phyloP scores from a whole-genome alignment of 2,888 invertebrate species.

The Adineta ricciae region DNA sequence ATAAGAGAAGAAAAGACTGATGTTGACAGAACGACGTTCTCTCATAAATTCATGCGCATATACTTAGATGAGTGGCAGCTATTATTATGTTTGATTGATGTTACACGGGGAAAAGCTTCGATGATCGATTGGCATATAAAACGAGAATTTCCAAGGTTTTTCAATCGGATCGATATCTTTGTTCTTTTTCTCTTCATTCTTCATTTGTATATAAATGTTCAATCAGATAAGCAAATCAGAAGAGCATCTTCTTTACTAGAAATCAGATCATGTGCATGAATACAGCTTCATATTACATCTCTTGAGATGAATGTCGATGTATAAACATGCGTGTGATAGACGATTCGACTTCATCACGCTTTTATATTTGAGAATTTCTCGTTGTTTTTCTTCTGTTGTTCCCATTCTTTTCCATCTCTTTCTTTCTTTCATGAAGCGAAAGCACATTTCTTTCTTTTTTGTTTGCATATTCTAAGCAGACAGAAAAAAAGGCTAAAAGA shows the following conservation, averaged over 20 bases:
- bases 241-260: neutral
- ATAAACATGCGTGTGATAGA: neutral
- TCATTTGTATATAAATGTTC: neutral
- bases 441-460: neutral
- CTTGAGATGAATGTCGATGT: neutral
- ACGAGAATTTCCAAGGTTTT: neutral
- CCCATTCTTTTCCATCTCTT: neutral
- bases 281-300: neutral
- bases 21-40: conserved; percentile 4
- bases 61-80: neutral
- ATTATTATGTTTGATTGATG: neutral
- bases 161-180: neutral
- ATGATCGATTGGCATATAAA: conserved; percentile 7
- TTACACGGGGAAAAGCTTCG: neutral
- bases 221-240: neutral
- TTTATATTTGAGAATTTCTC: neutral
- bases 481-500: neutral
- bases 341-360: neutral
- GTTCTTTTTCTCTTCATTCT: neutral
- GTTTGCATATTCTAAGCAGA: neutral
- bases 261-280: neutral
- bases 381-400: neutral
- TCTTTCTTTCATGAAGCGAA: neutral
- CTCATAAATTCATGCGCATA: neutral
- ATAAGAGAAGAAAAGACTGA: neutral